Percentiles rank a stretch among this genome's conserved stretches.
Conservation (phyloP, 2,797 vertebrate genomes). For the Mormyrus proboscirostris region DNA sequence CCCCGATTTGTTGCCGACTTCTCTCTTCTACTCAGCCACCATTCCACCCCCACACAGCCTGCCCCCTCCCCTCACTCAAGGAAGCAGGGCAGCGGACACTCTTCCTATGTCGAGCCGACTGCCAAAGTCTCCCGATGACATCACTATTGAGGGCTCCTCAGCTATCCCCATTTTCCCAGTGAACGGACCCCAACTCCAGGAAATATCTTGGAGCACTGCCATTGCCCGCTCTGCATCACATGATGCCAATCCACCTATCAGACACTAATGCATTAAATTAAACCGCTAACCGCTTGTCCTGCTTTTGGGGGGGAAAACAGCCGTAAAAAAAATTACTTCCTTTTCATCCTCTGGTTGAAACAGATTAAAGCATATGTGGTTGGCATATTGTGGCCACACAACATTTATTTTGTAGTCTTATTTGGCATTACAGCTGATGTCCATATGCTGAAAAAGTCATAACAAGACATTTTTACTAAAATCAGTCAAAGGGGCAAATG, state of each 20-base stretch:
- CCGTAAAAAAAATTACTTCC: neutral
- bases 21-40: neutral
- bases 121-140: neutral
- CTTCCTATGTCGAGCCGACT: neutral
- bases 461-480: neutral
- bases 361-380: neutral
- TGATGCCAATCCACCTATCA: neutral
- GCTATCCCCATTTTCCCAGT: neutral
- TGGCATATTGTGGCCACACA: neutral
- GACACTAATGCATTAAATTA: neutral
- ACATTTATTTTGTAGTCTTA: neutral
- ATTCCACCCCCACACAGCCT: neutral
- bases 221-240: neutral
- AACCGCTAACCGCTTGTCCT: neutral
- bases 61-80: constrained; percentile 6
- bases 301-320: neutral
- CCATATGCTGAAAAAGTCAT: neutral
- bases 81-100: constrained; percentile 2
- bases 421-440: neutral
- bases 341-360: neutral
- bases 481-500: neutral
- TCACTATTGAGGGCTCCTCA: neutral
- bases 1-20: neutral
- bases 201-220: neutral
- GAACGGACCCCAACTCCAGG: neutral